Conservation (phyloP, 2,888 invertebrate genomes). For the Andrena hattorfiana region DNA sequence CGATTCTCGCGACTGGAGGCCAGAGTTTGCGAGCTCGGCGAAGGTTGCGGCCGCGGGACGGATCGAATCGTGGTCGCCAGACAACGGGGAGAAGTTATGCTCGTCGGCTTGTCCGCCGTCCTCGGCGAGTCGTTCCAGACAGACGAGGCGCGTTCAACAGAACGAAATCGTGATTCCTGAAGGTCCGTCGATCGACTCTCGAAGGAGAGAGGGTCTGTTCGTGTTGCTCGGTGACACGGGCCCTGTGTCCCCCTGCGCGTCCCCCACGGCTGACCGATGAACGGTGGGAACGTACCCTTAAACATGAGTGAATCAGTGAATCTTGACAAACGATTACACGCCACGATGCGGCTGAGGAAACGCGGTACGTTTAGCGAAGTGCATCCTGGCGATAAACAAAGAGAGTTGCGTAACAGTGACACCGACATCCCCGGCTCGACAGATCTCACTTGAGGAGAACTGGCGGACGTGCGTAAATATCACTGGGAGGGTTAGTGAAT, state of each 20-base stretch:
- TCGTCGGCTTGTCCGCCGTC: not conserved
- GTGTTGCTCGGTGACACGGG: too few species aligned
- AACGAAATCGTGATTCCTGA: too few species aligned
- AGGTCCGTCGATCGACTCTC: not conserved
- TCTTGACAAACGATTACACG: slow-evolving; percentile 57
- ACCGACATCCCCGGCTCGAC: slow-evolving; percentile 60
- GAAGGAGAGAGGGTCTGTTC: too few species aligned
- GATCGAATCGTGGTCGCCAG: slow-evolving; percentile 11
- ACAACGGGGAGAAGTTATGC: not conserved
- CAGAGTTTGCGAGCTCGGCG: not conserved
- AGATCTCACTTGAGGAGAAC: slow-evolving; percentile 69
- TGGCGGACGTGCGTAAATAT: slow-evolving; percentile 66
- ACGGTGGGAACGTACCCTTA: slow-evolving; percentile 40
- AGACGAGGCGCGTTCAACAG: not conserved
- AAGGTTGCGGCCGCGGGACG: not conserved
- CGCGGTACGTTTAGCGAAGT: slow-evolving; percentile 65
- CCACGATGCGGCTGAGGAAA: slow-evolving; percentile 58
- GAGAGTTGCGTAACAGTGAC: slow-evolving; percentile 64
- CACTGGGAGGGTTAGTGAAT: slow-evolving; percentile 69
- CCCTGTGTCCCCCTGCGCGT: not conserved
- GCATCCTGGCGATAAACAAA: slow-evolving; percentile 62
- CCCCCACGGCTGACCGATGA: slow-evolving; percentile 30
- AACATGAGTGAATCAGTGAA: slow-evolving; percentile 62
- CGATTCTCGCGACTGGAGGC: slow-evolving; percentile 5
- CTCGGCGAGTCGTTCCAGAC: not conserved